Percentiles rank a stretch among this genome's conserved stretches.
phyloP scores from a whole-genome alignment of 2,113 vertebrate species.

The Seriola rivoliana region DNA sequence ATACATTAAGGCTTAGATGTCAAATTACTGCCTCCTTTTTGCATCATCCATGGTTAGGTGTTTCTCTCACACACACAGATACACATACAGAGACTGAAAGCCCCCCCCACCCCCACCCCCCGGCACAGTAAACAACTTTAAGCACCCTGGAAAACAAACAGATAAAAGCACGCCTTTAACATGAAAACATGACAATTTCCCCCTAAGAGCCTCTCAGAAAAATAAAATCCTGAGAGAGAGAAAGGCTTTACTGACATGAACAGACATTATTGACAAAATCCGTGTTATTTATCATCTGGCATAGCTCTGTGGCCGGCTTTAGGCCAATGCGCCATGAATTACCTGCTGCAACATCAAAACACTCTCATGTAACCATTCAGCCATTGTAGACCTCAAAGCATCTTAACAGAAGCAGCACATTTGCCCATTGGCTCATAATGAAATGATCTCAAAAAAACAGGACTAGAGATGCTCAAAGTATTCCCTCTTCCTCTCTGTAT shows the following conservation, averaged over 20 bases:
- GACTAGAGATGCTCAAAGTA: slow-evolving; percentile 38
- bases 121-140: slow-evolving; percentile 82
- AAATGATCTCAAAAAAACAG: slow-evolving; percentile 65
- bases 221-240: slow-evolving; percentile 76
- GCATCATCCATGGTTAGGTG: slow-evolving; percentile 76
- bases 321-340: slow-evolving; percentile 69
- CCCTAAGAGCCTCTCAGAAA: slow-evolving; percentile 79
- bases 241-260: slow-evolving; percentile 76
- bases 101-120: slow-evolving; percentile 68
- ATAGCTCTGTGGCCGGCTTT: slow-evolving; percentile 73
- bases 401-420: slow-evolving; percentile 54
- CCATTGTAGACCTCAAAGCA: slow-evolving; percentile 62
- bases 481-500: slow-evolving; percentile 13
- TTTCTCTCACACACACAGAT: slow-evolving; percentile 35
- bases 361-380: slow-evolving; percentile 69
- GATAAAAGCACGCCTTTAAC: slow-evolving; percentile 83
- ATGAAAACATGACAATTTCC: slow-evolving; percentile 82
- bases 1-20: slow-evolving; percentile 64
- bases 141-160: slow-evolving; percentile 82
- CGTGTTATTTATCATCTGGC: slow-evolving; percentile 79
- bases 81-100: slow-evolving; percentile 51
- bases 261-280: slow-evolving; percentile 80
- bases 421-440: slow-evolving; percentile 61
- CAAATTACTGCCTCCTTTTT: slow-evolving; percentile 66
- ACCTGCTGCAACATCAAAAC: slow-evolving; percentile 79